Evolutionary conservation across 2,888 invertebrate species (phyloP).

Genomic region (Merodon equestris): DNA sequence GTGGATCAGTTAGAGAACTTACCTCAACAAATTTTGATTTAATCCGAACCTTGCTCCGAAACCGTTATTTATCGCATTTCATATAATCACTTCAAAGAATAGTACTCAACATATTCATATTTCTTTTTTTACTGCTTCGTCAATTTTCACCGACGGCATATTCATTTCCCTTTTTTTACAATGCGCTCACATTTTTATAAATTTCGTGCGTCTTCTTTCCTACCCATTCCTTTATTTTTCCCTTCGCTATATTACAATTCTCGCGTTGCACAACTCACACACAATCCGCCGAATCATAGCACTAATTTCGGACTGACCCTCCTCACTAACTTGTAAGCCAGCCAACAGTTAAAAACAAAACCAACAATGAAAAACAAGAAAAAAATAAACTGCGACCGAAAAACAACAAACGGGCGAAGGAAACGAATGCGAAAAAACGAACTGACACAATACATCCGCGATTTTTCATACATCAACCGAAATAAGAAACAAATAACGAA

Average conservation of each 20-base stretch:
- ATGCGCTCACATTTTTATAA: conserved; percentile 25
- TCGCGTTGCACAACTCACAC: conserved; percentile 45
- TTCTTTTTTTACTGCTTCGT: neutral
- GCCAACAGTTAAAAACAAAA: conserved; percentile 29
- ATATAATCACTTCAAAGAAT: no score
- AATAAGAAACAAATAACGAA: conserved; percentile 27
- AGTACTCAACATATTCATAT: no score
- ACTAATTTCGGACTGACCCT: conserved; percentile 61
- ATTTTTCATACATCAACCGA: conserved; percentile 50
- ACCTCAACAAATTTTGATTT: no score
- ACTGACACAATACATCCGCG: conserved; percentile 57
- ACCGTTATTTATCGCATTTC: no score
- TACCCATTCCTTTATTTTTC: no score
- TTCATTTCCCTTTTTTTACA: neutral
- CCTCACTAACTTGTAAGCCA: conserved; percentile 53
- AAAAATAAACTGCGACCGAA: conserved; percentile 38
- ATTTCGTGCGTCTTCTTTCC: conserved; percentile 10
- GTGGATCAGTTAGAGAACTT: no score
- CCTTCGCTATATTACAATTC: conserved; percentile 20
- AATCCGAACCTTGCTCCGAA: no score
- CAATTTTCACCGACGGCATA: conserved; percentile 10
- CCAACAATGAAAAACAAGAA: conserved; percentile 5
- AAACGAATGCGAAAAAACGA: conserved; percentile 28
- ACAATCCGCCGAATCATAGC: conserved; percentile 54
- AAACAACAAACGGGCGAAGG: conserved; percentile 34